Evolutionary conservation across 2,888 invertebrate species (phyloP).

Genomic region (Spicauda simplicius): DNA sequence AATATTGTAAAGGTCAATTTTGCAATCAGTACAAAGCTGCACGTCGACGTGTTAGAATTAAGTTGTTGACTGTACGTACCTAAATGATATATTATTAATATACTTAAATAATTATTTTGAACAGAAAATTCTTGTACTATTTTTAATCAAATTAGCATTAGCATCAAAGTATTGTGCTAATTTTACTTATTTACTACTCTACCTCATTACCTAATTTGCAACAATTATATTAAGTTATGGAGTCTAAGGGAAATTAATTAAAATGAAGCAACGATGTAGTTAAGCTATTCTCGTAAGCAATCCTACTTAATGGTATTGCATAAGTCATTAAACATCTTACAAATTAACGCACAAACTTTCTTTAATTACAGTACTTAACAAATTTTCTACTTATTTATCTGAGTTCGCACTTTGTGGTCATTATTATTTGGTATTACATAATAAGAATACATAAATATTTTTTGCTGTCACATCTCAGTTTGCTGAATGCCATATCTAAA

Average conservation of each 20-base stretch:
- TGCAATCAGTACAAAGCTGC: slow-evolving; percentile 45
- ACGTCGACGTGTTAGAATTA: slow-evolving; percentile 28
- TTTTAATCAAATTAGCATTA: too few species aligned
- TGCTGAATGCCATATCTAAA: too few species aligned
- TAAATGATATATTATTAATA: neutral
- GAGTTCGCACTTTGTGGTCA: too few species aligned
- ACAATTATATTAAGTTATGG: neutral
- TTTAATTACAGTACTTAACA: too few species aligned
- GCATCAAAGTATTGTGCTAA: too few species aligned
- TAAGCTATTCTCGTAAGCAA: neutral
- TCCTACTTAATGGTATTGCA: neutral
- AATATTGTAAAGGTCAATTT: slow-evolving; percentile 51
- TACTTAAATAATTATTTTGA: too few species aligned
- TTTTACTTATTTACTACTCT: too few species aligned
- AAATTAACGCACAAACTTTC: neutral
- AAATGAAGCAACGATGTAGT: neutral
- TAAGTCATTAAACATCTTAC: neutral
- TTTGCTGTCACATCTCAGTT: too few species aligned
- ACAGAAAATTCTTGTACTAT: too few species aligned
- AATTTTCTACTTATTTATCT: too few species aligned
- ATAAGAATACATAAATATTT: too few species aligned
- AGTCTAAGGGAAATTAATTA: neutral
- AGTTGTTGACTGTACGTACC: neutral
- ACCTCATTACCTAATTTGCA: neutral
- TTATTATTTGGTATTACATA: too few species aligned